Evolutionary conservation across 2,113 vertebrate species (phyloP).

Genomic region (Perca flavescens): DNA sequence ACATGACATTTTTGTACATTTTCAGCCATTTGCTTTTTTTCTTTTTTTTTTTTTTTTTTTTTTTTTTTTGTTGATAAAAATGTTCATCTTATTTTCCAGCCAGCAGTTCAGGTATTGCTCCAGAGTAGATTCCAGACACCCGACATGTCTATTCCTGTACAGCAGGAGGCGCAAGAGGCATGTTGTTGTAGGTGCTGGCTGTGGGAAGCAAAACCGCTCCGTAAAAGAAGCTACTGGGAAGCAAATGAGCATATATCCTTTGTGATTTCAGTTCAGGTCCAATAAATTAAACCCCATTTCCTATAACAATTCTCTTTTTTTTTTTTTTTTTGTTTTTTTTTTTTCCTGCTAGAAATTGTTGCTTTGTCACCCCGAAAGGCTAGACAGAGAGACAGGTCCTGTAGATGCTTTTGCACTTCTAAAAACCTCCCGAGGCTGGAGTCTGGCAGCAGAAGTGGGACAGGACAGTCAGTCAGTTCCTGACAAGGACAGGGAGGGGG

Average conservation of each 20-base stretch:
- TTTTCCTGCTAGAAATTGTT: slow-evolving; percentile 70
- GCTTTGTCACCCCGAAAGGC: slow-evolving; percentile 63
- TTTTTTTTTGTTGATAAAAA: slow-evolving; percentile 48
- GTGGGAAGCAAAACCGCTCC: slow-evolving; percentile 61
- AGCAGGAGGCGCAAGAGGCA: slow-evolving; percentile 73
- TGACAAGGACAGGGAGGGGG: slow-evolving; percentile 46
- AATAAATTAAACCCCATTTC: slow-evolving; percentile 66
- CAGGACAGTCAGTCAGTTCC: slow-evolving; percentile 63
- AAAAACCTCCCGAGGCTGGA: slow-evolving; percentile 67
- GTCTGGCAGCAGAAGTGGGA: slow-evolving; percentile 70
- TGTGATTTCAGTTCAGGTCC: slow-evolving; percentile 75
- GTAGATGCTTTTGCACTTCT: slow-evolving; percentile 62
- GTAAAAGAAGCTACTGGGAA: slow-evolving; percentile 68
- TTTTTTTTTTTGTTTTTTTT: slow-evolving; percentile 53
- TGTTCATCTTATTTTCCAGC: slow-evolving; percentile 67
- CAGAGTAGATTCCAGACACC: slow-evolving; percentile 61
- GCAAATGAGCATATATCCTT: slow-evolving; percentile 66
- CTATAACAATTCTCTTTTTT: slow-evolving; percentile 53
- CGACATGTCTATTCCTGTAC: slow-evolving; percentile 71
- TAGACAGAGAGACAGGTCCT: slow-evolving; percentile 47
- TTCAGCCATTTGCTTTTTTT: slow-evolving; percentile 61
- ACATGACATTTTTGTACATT: slow-evolving; percentile 69
- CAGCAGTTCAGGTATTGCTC: slow-evolving; percentile 76
- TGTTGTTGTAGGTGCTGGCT: slow-evolving; percentile 62
- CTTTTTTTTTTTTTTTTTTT: slow-evolving; percentile 47